Percentiles rank a stretch among this genome's conserved stretches.
Evolutionary conservation across 2,888 invertebrate genomes (phyloP).

Genomic region (Gryllus longicercus): DNA sequence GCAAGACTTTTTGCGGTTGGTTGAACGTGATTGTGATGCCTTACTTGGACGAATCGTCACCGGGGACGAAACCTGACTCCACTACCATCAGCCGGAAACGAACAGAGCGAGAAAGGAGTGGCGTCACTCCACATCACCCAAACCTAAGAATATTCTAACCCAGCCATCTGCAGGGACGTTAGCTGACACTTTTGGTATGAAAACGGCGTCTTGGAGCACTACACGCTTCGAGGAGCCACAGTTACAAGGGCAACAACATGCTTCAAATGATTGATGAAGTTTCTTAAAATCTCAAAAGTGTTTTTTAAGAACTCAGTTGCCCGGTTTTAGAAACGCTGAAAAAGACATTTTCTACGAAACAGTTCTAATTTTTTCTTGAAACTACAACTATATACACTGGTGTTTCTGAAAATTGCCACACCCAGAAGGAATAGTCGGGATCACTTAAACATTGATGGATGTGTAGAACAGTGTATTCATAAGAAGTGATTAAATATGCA

Average conservation of each 20-base stretch:
- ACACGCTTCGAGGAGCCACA: not conserved
- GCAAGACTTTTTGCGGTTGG: not conserved
- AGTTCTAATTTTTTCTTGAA: too few species aligned
- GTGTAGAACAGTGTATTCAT: too few species aligned
- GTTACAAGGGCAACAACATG: not conserved
- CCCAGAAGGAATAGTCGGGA: too few species aligned
- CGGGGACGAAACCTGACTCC: constrained; percentile 20
- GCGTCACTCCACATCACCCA: constrained; percentile 22
- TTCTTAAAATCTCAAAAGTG: too few species aligned
- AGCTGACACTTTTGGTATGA: not conserved
- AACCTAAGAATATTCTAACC: constrained; percentile 1
- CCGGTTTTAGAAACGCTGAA: too few species aligned
- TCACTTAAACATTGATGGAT: too few species aligned
- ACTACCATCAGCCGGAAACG: constrained; percentile 12
- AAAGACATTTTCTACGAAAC: too few species aligned
- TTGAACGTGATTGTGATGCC: constrained; percentile 20
- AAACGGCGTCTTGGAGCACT: not conserved
- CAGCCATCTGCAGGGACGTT: not conserved
- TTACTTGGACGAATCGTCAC: constrained; percentile 22
- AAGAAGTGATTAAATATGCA: too few species aligned
- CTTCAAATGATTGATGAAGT: too few species aligned
- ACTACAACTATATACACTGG: too few species aligned
- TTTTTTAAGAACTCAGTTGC: too few species aligned
- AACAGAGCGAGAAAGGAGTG: constrained; percentile 21
- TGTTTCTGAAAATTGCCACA: too few species aligned